phyloP scores from a whole-genome alignment of 2,113 vertebrate species.

The Cavia aperea region DNA sequence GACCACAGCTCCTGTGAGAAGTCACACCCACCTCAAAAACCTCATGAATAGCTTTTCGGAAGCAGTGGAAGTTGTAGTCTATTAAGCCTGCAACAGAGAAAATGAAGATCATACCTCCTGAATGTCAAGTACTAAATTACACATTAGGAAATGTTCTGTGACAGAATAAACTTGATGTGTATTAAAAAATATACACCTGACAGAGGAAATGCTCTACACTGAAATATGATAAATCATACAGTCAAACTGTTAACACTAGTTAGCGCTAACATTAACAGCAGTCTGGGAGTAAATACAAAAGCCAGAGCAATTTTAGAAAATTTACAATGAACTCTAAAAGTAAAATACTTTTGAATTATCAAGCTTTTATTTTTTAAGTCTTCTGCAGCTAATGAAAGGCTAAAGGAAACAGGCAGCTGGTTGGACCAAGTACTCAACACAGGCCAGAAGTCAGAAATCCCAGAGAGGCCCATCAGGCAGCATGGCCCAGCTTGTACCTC shows the following conservation, averaged over 20 bases:
- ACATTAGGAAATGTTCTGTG: background rate
- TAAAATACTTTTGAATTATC: background rate
- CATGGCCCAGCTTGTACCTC: background rate
- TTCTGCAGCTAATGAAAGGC: background rate
- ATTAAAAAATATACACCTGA: background rate
- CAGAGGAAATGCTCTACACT: background rate
- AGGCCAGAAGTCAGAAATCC: background rate
- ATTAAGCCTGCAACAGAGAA: constrained; percentile 86
- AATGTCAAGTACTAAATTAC: constrained; percentile 11
- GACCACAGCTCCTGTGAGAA: constrained; percentile 82
- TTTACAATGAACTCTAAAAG: background rate
- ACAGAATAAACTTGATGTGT: background rate
- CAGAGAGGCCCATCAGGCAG: background rate
- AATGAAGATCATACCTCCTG: background rate
- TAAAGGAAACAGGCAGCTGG: background rate
- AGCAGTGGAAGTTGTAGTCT: constrained; percentile 99
- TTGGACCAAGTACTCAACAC: background rate
- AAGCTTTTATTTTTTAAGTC: background rate
- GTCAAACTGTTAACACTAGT: background rate
- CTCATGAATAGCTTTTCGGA: constrained; percentile 99
- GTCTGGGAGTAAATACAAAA: background rate
- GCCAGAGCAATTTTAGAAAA: constrained; percentile 1
- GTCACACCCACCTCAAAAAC: constrained; percentile 97
- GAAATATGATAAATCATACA: background rate
- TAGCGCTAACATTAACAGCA: background rate